Percentiles rank a stretch among this genome's conserved stretches.
phyloP scores from a whole-genome alignment of 2,113 vertebrate species.

The Anoplopoma fimbria region DNA sequence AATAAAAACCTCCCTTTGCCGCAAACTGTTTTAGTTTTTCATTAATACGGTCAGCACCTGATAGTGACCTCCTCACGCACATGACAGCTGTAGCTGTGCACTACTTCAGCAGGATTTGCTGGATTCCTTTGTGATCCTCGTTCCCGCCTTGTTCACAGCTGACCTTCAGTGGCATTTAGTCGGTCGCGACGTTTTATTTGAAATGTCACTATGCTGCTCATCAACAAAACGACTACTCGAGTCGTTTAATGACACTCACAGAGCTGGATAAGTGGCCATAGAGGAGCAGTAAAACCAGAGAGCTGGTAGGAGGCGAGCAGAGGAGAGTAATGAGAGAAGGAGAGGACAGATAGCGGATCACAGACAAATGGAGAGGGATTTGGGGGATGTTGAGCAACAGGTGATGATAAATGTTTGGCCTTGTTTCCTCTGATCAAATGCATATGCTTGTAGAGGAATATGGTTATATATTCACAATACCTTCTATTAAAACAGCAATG shows the following conservation, averaged over 20 bases:
- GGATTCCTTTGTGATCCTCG: not conserved
- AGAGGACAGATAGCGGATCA: not conserved
- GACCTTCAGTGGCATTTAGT: slow-evolving; percentile 41
- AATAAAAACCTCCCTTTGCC: not conserved
- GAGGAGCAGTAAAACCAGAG: not conserved
- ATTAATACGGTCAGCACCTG: not conserved
- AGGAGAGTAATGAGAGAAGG: not conserved
- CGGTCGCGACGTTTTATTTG: slow-evolving; percentile 1
- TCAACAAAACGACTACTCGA: slow-evolving; percentile 14
- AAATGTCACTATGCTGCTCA: slow-evolving; percentile 33
- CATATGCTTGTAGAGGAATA: not conserved
- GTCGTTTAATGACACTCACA: slow-evolving; percentile 15
- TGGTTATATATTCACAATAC: not conserved
- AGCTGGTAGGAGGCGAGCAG: slow-evolving; percentile 4
- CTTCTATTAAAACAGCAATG: not conserved
- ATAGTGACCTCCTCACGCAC: not conserved
- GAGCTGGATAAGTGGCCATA: not conserved
- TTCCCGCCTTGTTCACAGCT: not conserved
- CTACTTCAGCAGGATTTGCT: not conserved
- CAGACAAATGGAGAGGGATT: slow-evolving; percentile 1
- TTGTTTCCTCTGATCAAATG: not conserved
- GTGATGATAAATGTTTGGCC: not conserved
- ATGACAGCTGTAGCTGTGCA: not conserved
- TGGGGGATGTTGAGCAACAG: not conserved
- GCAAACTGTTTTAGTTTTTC: not conserved